These are phyloP conservation scores for Aphyosemion australe DNA, from an alignment of 2,113 vertebrate species.

Conservation along the genomic window DNA sequence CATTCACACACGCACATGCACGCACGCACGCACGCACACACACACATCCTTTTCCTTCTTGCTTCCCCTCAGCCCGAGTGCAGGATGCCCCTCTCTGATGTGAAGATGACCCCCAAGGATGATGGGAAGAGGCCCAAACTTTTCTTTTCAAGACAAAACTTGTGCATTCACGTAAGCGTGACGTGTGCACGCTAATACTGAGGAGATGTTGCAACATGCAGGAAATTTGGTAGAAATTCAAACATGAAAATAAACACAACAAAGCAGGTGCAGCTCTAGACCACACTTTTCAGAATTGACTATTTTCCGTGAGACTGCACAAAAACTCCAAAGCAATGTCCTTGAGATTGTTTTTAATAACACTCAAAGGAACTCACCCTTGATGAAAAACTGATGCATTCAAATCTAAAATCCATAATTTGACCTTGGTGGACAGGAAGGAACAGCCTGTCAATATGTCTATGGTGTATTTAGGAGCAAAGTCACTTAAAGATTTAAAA, in stretches of 20 bases:
- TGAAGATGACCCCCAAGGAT: constrained; percentile 67
- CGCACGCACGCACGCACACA: constrained; percentile 22
- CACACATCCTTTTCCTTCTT: constrained; percentile 59
- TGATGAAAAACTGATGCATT: too few relatives aligned
- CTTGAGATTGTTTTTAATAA: too few relatives aligned
- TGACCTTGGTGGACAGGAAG: background rate
- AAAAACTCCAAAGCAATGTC: too few relatives aligned
- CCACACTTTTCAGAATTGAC: too few relatives aligned
- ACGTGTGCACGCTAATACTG: constrained; percentile 21
- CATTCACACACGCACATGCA: too few relatives aligned
- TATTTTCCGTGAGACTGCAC: too few relatives aligned
- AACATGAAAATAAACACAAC: background rate
- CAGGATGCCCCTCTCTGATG: constrained; percentile 67
- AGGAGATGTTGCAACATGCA: constrained; percentile 33
- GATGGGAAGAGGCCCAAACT: constrained; percentile 46
- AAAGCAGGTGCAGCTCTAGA: too few relatives aligned
- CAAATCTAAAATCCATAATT: too few relatives aligned
- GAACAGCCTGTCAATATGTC: background rate
- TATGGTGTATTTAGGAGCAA: background rate
- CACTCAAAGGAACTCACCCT: too few relatives aligned
- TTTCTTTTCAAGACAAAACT: constrained; percentile 52
- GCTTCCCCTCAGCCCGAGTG: constrained; percentile 50
- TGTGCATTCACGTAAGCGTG: background rate
- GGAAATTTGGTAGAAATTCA: constrained; percentile 8
- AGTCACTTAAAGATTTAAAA: background rate